These are phyloP conservation scores for Drosophila dives DNA, from an alignment of 2,888 invertebrate species.

Conservation along the genomic window DNA sequence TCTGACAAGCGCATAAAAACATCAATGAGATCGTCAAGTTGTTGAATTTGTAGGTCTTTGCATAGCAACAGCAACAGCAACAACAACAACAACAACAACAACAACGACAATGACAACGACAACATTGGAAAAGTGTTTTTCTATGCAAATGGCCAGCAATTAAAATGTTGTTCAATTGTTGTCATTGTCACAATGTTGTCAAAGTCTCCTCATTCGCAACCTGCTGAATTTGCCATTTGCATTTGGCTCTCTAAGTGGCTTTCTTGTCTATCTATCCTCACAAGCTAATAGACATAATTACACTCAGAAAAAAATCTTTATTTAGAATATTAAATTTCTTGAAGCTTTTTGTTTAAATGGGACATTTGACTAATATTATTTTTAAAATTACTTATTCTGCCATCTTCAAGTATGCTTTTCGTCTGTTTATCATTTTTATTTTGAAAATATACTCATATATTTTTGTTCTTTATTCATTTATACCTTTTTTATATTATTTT, in stretches of 20 bases:
- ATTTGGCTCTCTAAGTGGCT: constrained; percentile 8
- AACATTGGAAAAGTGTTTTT: constrained; percentile 12
- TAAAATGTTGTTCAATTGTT: constrained; percentile 75
- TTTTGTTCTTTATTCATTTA: background rate
- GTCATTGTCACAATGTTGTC: constrained; percentile 58
- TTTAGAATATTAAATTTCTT: background rate
- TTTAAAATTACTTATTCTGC: background rate
- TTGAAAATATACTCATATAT: background rate
- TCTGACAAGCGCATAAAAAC: constrained; percentile 69
- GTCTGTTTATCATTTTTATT: background rate
- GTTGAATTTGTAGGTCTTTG: constrained; percentile 46
- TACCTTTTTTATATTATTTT: background rate
- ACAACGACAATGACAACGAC: background rate
- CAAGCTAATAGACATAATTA: background rate
- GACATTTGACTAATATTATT: background rate
- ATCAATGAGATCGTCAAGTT: constrained; percentile 68
- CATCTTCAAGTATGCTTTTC: background rate
- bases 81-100: constrained; percentile 2
- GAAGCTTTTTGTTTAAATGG: background rate
- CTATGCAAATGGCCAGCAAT: constrained; percentile 72
- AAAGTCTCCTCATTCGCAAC: constrained; percentile 49
- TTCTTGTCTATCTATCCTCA: constrained; percentile 6
- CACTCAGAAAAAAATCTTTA: background rate
- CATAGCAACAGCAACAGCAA: constrained; percentile 4
- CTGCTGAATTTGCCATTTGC: constrained; percentile 33